Base-by-base conservation (phyloP, 1,140 invertebrate species). In the Frieseomelitta varia region DNA sequence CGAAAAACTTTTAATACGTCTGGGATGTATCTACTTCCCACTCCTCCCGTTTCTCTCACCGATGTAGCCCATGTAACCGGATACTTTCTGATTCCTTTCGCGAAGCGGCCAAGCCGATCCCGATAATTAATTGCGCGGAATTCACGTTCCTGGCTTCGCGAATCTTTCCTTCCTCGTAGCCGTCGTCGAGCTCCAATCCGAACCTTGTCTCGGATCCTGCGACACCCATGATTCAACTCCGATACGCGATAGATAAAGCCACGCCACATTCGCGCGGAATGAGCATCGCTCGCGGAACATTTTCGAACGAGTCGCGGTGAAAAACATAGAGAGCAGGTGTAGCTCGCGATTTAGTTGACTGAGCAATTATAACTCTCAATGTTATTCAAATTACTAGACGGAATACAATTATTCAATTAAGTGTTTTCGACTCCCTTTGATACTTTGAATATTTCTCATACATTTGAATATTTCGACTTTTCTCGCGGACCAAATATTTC, bases 121-220 rank as follows among this genome's bases (percentile, higher is more conserved):
- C 88, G 85, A 92, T 93, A 93, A 93, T 93, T 92, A 92, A 93
- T 93, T 91, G 89, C 88, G 56, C 83, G 85, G 88, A 92, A 93
- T 92, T 75, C 88, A 79, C 76, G 81, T 79, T n/a, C 47, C 69
- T 83, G 86, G 82, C 85, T 84, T 87, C 84, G 85, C 87, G 87
- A 88, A 89, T 86, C 90, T 90, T 89, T 87, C 72, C 65, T 21
- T 19, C 27, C 34, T 79, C 77, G 1, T n/a, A 17, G 8, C 21
- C 27, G 2, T 11, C 61, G 11, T 30, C 47, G 19, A 19, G 27
- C n/a, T 15, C 15, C 30, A 30, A 2, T 27, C 55, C 69, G 71
- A 74, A 51, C 30, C 71, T 65, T 55, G 47, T n/a, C 8, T 17
- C 19, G 71, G 58, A 24, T 21, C 39, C 61, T 11, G 58, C 58